Base-by-base conservation (phyloP, 2,797 vertebrate genomes). In the Phalloptychus januarius region DNA sequence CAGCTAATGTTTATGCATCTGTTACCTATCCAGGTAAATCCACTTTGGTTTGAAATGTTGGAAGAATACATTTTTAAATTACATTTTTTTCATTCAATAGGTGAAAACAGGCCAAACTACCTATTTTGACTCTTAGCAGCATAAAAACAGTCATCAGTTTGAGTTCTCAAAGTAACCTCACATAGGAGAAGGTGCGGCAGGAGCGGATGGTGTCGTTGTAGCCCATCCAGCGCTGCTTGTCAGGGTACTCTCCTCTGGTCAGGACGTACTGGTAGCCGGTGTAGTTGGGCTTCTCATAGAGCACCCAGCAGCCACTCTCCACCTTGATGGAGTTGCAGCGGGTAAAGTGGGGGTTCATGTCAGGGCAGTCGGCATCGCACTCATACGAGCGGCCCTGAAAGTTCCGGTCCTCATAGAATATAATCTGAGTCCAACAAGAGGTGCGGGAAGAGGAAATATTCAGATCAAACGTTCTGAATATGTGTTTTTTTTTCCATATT, bases 401-500 rank as follows among this genome's bases (percentile, higher is more conserved):
- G 93, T 96, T 92, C 80, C 94, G 95, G 92, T 96, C 95, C 90
- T 96, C 95, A 91, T 96, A 96, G 92, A 96, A 96, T 85, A 94
- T 95, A 36, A 96, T 95, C 96, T 96, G 87, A 69, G 65, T n/a
- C 38, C 40, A 69, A 8, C 20, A 67, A 40, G 33, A 40, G 10
- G 16, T 23, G 18, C 11, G 5, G 33, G n/a, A n/a, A 58, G 20
- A 52, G 20, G 20, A 52, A 25, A 25, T 52, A 63, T 36, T 36
- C 31, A 63, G 31, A 20, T 63, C 11, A 11, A 31, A 54, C 0
- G 13, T 36, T 3, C 45, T 52, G 31, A 38, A 45, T 36, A 23
- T 23, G 16, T 10, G 18, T 45, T 18, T 50, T 50, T 50, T 48
- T 13, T 36, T 16, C 18, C 5, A 28, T 33, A 4, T 67, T 67